Percentiles rank a stretch among this genome's conserved stretches.
These are phyloP conservation scores for Ochropleura leucogaster DNA, from an alignment of 2,888 invertebrate genomes.

Conservation along the genomic window DNA sequence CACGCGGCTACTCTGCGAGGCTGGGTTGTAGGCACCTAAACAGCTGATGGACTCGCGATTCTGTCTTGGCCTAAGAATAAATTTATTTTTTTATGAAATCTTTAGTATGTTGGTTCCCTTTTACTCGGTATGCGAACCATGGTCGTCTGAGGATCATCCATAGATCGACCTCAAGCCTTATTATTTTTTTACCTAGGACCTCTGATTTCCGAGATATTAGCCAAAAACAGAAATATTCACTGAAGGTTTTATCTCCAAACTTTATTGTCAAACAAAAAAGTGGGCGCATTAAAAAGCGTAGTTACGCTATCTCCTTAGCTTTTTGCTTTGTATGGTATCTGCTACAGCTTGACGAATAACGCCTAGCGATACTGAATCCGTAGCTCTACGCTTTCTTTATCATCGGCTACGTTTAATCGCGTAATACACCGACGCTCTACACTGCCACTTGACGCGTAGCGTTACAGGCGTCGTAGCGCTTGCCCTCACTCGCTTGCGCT, in stretches of 20 bases:
- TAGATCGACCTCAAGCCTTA: not conserved
- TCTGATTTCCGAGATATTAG: not conserved
- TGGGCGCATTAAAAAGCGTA: not conserved
- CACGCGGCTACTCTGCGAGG: too few relatives aligned
- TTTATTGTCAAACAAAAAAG: not conserved
- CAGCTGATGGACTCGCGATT: not conserved
- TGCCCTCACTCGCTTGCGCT: too few relatives aligned
- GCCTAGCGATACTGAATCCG: not conserved
- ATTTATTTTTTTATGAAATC: not conserved
- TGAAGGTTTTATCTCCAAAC: not conserved
- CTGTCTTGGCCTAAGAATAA: not conserved
- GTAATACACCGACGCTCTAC: not conserved
- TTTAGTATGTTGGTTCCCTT: not conserved
- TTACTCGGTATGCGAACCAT: not conserved
- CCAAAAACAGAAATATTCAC: not conserved
- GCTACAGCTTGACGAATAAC: not conserved
- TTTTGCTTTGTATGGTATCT: not conserved
- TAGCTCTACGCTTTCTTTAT: not conserved
- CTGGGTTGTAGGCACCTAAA: too few relatives aligned
- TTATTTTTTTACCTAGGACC: not conserved
- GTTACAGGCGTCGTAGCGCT: not conserved
- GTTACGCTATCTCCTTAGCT: not conserved
- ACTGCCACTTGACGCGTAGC: not conserved
- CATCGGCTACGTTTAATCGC: not conserved
- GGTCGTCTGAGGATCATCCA: not conserved